phyloP scores from a whole-genome alignment of 2,113 vertebrate species.

The Oryzias curvinotus region DNA sequence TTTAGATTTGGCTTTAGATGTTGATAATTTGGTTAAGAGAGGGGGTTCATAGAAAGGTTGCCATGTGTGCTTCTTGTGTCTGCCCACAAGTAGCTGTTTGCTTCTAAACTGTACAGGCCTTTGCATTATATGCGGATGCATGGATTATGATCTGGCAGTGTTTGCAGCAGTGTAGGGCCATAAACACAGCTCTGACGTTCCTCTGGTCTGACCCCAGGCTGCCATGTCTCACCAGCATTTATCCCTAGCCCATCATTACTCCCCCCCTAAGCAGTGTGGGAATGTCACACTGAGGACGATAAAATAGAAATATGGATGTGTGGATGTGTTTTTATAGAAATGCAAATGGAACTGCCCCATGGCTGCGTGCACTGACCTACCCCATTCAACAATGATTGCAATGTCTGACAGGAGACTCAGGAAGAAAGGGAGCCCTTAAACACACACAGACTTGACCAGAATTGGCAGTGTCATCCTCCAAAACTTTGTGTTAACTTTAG shows the following conservation, averaged over 20 bases:
- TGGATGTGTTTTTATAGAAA: slow-evolving; percentile 68
- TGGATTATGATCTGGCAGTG: slow-evolving; percentile 65
- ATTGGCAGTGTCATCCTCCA: slow-evolving; percentile 66
- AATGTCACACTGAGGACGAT: slow-evolving; percentile 65
- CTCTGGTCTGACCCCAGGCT: slow-evolving; percentile 65
- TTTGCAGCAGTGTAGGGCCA: slow-evolving; percentile 55
- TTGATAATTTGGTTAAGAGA: neutral
- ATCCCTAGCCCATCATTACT: slow-evolving; percentile 72
- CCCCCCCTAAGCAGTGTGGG: slow-evolving; percentile 65
- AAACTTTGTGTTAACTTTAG: slow-evolving; percentile 65
- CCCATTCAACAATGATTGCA: slow-evolving; percentile 71
- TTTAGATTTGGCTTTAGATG: neutral
- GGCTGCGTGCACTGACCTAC: slow-evolving; percentile 37
- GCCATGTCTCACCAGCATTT: slow-evolving; percentile 70
- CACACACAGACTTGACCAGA: slow-evolving; percentile 65
- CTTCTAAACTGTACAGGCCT: slow-evolving; percentile 28
- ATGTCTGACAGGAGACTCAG: slow-evolving; percentile 66
- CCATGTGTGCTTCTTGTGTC: slow-evolving; percentile 1
- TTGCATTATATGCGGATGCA: slow-evolving; percentile 56
- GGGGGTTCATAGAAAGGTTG: neutral
- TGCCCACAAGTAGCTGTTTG: slow-evolving; percentile 7
- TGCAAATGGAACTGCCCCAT: slow-evolving; percentile 57
- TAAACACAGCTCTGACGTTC: slow-evolving; percentile 63
- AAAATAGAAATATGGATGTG: slow-evolving; percentile 73
- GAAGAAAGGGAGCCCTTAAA: slow-evolving; percentile 64